These are phyloP conservation scores for Cladopsammia gracilis DNA, from an alignment of 64 coral and sea anemone species.

Conservation along the genomic window DNA sequence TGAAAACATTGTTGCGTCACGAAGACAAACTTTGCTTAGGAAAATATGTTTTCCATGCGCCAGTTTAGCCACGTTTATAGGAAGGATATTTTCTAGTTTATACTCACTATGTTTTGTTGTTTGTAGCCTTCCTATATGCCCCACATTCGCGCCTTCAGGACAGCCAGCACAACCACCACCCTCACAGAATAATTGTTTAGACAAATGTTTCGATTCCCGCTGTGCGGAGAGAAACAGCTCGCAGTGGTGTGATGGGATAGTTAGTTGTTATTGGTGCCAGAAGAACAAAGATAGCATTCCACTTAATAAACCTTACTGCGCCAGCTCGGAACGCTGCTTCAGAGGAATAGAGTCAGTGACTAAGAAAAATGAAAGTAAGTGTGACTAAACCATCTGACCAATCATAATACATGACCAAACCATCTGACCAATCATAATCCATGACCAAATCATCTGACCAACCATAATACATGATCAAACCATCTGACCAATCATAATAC, in stretches of 20 bases:
- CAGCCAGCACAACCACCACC: background rate
- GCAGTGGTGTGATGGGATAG: conserved; percentile 8
- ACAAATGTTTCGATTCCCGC: conserved; percentile 14
- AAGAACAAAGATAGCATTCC: conserved; percentile 3
- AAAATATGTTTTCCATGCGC: no score
- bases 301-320: conserved; percentile 23
- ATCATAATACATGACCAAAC: no score
- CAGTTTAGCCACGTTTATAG: background rate
- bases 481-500: no score
- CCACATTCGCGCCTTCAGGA: background rate
- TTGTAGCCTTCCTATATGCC: conserved; percentile 20
- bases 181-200: background rate
- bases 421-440: no score
- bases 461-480: no score
- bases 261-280: conserved; percentile 40
- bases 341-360: background rate
- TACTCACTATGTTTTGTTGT: background rate
- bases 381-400: no score
- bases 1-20: no score
- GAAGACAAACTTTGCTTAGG: no score
- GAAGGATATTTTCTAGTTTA: no score
- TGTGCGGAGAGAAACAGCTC: conserved; percentile 12
- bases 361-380: background rate
- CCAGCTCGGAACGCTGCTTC: conserved; percentile 2
- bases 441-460: no score